Base-by-base conservation (phyloP, 2,797 vertebrate genomes). In the Lates japonicus region DNA sequence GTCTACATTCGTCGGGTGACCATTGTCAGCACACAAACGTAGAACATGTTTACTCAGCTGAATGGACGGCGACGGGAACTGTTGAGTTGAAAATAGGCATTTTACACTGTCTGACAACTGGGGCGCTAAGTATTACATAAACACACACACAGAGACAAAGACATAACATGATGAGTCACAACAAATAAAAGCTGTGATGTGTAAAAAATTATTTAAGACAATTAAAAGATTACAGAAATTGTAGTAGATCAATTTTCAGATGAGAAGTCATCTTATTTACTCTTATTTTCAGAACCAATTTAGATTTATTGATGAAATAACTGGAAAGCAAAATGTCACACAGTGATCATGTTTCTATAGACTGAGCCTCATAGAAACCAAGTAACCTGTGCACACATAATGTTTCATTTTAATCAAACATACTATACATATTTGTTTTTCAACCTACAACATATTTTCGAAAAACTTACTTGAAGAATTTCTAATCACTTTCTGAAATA, bases 1-100 rank as follows among this genome's bases (percentile, higher is more conserved):
- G 78, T 70, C 42, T 3, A 13, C 44, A 74, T 51, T 74, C 17
- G 48, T 5, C 39, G 22, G 44, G 54, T 16, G 65, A 48, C 71
- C 73, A 59, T n/a, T 48, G 79, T 71, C 59, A 67, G 62, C 70
- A 71, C 48, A 69, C 67, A 76, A 70, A 78, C 22, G 48, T 10
- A 44, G 51, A 85, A 57, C 49, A 69, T 31, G 66, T 74, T 67
- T 60, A 42, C 55, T 74, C 46, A 35, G 55, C 55, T 60, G 61
- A 74, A 69, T 68, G 51, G 49, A 41, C 41, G 67, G 31, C 35
- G 29, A 69, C 44, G 10, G 61, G n/a, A 20, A 33, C 48, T 41
- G 48, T 20, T 39, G 54, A 46, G 14, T 22, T 0, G 0, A 67
- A 55, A 60, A 61, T n/a, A 41, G 11, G 6, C 16, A n/a, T 9